A percentile compares a stretch with the other conserved stretches of the same genome.
Conservation (phyloP, 1,140 invertebrate genomes). For the Mya arenaria region DNA sequence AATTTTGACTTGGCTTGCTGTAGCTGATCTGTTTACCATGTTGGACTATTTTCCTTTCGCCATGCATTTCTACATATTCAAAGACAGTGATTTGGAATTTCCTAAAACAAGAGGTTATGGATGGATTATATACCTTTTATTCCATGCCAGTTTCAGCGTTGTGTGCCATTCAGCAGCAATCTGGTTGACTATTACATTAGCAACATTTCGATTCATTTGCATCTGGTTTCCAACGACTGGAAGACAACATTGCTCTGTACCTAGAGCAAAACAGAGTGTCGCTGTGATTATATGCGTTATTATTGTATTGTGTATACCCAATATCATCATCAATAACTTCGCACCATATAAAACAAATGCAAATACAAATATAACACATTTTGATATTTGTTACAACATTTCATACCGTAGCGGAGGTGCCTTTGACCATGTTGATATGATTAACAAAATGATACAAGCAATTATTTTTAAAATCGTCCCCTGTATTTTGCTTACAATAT, state of each 20-base stretch:
- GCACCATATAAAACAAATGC: background rate
- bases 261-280: conserved; percentile 88
- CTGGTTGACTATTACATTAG: conserved; percentile 94
- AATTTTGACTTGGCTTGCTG: conserved; percentile 91
- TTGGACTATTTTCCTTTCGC: conserved; percentile 92
- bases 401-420: conserved; percentile 18
- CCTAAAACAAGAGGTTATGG: conserved; percentile 61
- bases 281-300: conserved; percentile 87
- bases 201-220: conserved; percentile 96
- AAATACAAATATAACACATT: conserved; percentile 10
- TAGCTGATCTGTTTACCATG: conserved; percentile 94
- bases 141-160: conserved; percentile 86
- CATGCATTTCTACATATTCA: conserved; percentile 84
- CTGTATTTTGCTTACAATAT: conserved; percentile 81
- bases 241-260: conserved; percentile 87
- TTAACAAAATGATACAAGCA: conserved; percentile 78
- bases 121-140: conserved; percentile 76
- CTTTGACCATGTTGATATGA: conserved; percentile 60
- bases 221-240: conserved; percentile 90
- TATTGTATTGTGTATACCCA: conserved; percentile 89
- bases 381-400: conserved; percentile 26
- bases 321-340: conserved; percentile 83
- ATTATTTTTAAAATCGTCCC: conserved; percentile 81
- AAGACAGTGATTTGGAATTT: conserved; percentile 53
- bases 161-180: conserved; percentile 96